A percentile compares a stretch with the other conserved stretches of the same genome.
Evolutionary conservation across 2,797 vertebrate genomes (phyloP).

Genomic region (Halcyon chelicuti): DNA sequence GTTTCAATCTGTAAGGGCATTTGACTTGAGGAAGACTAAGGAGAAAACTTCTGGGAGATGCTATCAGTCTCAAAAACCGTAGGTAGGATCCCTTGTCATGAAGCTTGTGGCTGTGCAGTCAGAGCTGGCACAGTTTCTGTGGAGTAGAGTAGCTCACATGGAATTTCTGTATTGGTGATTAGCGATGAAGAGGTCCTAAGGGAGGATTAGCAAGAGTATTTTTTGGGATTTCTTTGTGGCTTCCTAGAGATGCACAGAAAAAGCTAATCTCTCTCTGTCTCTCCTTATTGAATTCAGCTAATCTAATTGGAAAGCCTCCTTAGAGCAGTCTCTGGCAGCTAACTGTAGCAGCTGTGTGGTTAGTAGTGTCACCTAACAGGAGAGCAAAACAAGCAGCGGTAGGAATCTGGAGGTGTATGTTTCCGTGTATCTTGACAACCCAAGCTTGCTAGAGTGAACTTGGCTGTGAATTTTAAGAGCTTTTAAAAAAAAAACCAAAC

Average conservation of each 20-base stretch:
- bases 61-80: background rate
- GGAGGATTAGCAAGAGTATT: conserved; percentile 7
- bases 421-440: background rate
- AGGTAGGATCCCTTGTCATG: background rate
- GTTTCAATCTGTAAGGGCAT: background rate
- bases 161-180: background rate
- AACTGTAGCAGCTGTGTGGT: conserved; percentile 24
- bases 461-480: background rate
- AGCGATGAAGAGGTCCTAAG: conserved; percentile 4
- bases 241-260: conserved; percentile 4
- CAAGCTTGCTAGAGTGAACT: background rate
- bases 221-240: conserved; percentile 23
- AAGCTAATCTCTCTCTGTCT: background rate
- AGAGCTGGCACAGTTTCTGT: background rate
- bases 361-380: conserved; percentile 33
- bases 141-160: background rate
- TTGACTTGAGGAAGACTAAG: background rate
- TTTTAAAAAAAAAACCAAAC: no score
- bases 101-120: background rate
- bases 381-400: background rate
- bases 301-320: conserved; percentile 35
- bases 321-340: conserved; percentile 1
- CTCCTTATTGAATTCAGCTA: conserved; percentile 33
- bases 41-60: background rate
- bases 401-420: conserved; percentile 11